Evolutionary conservation across 1,140 invertebrate species (phyloP), one percentile per base, ranked within the genome.

Genomic region (Drosophila virilis): DNA sequence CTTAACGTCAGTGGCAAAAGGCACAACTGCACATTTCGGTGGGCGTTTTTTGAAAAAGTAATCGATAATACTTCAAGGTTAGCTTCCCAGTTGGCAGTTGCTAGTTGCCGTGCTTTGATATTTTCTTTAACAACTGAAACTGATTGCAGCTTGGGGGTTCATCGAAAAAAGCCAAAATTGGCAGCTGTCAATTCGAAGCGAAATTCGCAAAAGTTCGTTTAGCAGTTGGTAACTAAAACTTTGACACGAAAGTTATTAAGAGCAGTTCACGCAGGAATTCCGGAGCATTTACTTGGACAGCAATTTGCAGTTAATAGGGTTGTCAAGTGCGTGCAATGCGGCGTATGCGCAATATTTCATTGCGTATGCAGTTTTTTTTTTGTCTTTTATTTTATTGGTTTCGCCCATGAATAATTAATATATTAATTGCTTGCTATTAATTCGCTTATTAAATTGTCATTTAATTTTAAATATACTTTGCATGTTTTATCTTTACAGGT

Each of bases 61-160:
- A 86, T 86, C 83, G 80, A 86, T 86, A 74, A 45, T 54, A 37
- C 74, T 74, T 88, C 84, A 86, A 86, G 83, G 83, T 88, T 82
- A 84, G 54, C 57, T 74, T 45, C 33, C 69, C 45, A 67, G 62
- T 37, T 28, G 57, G 54, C 43, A 28, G 22, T 28, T 28, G 4
- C 22, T 28, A 28, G 22, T 5, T 28, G 22, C 43, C 40, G 45
- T 48, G 59, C 45, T 43, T n/a, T 33, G 32, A 13, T 48, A 22
- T 40, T 51, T 66, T 42, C 42, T 15, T 50, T 10, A 35, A n/a
- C 37, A 45, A 51, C 9, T 28, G 13, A 33, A 61, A 38, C n/a
- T 61, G 10, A 15, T n/a, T 2, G 58, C 10, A 37, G 45, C 52
- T 50, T 22, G n/a, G 55, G 40, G 13, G 28, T 8, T 22, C 9